Evolutionary conservation across 2,888 invertebrate genomes (phyloP).

Genomic region (Andrena dorsata): DNA sequence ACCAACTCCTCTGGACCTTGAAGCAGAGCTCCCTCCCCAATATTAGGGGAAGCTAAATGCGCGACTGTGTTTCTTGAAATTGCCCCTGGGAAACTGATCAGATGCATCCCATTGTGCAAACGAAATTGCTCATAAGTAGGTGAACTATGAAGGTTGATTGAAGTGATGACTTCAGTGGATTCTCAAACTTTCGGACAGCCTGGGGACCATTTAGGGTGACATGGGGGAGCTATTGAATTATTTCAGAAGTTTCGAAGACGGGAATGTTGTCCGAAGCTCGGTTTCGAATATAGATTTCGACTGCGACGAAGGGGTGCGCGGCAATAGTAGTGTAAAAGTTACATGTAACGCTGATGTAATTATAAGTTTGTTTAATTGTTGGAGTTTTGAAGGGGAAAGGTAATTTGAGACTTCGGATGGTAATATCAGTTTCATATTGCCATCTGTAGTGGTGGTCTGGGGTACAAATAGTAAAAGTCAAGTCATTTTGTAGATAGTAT

Average conservation of each 20-base stretch:
- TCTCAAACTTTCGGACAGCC: not conserved
- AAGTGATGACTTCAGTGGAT: not conserved
- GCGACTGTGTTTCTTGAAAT: not conserved
- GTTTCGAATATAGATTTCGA: not conserved
- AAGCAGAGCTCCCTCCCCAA: slow-evolving; percentile 47
- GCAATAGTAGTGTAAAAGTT: not conserved
- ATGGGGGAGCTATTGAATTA: no score
- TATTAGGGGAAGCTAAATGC: not conserved
- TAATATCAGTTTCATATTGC: not conserved
- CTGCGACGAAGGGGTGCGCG: not conserved
- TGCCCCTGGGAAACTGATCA: slow-evolving; percentile 10
- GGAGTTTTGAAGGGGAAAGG: not conserved
- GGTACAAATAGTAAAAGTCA: no score
- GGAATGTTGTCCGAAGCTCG: slow-evolving; percentile 1
- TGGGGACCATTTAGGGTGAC: no score
- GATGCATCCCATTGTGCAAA: slow-evolving; percentile 9
- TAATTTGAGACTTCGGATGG: not conserved
- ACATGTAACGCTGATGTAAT: slow-evolving; percentile 4
- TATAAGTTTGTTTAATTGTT: slow-evolving; percentile 19
- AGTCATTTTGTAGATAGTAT: no score
- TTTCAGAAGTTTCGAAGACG: no score
- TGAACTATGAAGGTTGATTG: not conserved
- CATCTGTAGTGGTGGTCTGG: not conserved
- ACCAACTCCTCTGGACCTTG: slow-evolving; percentile 69
- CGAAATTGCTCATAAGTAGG: slow-evolving; percentile 5